A percentile compares a stretch with the other conserved stretches of the same genome.
phyloP scores from a whole-genome alignment of 2,113 vertebrate genomes.

The Mystacornis crossleyi region DNA sequence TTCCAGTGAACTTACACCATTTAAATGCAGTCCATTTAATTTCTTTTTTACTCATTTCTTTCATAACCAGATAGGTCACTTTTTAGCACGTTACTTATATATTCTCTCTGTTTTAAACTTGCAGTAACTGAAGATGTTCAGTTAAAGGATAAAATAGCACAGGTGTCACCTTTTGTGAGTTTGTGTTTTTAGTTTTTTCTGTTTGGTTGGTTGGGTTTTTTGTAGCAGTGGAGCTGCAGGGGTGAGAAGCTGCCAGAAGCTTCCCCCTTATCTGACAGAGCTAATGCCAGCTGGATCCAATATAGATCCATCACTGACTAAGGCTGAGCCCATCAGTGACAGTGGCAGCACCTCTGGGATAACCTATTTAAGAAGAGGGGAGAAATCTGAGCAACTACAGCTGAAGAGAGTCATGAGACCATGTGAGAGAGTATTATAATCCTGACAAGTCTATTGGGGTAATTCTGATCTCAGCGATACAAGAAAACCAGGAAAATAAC shows the following conservation, averaged over 20 bases:
- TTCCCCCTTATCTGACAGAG: background rate
- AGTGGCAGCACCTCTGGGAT: too few species aligned
- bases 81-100: background rate
- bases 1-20: background rate
- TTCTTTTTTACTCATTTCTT: background rate
- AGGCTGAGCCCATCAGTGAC: background rate
- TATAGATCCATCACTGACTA: rapidly evolving
- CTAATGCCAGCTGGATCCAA: background rate
- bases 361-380: rapidly evolving
- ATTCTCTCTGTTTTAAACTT: background rate
- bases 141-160: background rate
- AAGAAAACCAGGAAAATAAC: background rate
- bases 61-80: background rate
- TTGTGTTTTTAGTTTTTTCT: background rate
- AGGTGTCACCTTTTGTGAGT: background rate
- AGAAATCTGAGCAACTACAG: background rate
- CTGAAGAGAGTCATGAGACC: background rate
- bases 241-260: background rate
- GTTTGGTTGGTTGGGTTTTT: background rate
- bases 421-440: background rate
- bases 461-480: background rate
- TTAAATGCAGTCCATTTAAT: background rate
- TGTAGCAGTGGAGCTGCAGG: background rate
- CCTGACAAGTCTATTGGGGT: background rate
- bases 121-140: background rate